phyloP scores from a whole-genome alignment of 2,113 vertebrate species.

The Oryzias curvinotus region DNA sequence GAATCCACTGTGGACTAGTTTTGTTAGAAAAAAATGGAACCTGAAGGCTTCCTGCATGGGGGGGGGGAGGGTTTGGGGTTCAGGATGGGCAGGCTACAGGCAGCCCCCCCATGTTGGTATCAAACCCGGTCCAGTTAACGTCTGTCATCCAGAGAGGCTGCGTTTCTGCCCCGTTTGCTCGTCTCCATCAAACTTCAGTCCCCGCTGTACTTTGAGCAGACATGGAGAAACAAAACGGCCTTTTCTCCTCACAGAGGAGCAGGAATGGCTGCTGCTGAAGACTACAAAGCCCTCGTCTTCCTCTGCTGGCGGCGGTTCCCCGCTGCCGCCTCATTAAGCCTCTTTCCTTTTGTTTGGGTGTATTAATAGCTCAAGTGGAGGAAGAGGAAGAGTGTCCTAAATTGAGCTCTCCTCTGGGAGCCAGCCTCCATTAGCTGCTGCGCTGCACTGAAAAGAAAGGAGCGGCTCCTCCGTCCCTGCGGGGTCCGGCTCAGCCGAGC shows the following conservation, averaged over 20 bases:
- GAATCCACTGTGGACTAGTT: too few relatives aligned
- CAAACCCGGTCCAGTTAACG: too few relatives aligned
- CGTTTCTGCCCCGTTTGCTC: too few relatives aligned
- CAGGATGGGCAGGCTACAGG: too few relatives aligned
- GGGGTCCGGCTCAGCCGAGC: too few relatives aligned
- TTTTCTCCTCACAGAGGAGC: constrained; percentile 18
- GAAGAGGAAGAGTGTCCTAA: constrained; percentile 73
- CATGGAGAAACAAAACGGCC: constrained; percentile 15
- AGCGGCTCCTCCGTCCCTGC: too few relatives aligned
- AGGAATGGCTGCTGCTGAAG: constrained; percentile 44
- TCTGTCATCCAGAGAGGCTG: too few relatives aligned
- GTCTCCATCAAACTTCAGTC: too few relatives aligned
- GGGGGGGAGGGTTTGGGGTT: too few relatives aligned
- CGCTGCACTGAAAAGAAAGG: constrained; percentile 54
- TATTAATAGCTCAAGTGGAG: constrained; percentile 77
- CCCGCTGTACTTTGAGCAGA: neutral
- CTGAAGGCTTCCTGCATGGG: too few relatives aligned
- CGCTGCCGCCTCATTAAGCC: constrained; percentile 65
- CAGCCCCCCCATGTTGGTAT: too few relatives aligned
- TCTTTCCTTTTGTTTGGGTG: constrained; percentile 72
- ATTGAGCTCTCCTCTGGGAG: constrained; percentile 69
- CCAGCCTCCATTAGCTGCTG: constrained; percentile 66
- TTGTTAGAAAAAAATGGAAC: too few relatives aligned
- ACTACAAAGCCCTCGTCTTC: constrained; percentile 62
- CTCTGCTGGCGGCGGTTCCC: constrained; percentile 60